Evolutionary conservation across 92 coral and sea anemone species (phyloP), one percentile per base, ranked within the genome.

Genomic region (Epizoanthus scotinus): DNA sequence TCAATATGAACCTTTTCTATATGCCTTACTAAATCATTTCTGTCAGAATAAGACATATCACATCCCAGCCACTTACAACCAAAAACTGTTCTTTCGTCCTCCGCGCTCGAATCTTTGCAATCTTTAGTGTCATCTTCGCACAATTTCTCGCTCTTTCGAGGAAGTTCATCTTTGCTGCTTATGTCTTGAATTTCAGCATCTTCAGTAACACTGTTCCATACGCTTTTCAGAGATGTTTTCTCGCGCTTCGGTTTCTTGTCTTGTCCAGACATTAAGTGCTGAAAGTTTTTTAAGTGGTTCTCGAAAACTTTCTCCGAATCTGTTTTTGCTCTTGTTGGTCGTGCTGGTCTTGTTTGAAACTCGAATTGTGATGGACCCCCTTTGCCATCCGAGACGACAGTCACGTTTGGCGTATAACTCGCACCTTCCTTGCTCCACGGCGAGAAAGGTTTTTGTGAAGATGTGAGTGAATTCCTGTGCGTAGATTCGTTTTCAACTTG

Each of bases 1-100:
- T 96, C 99, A 71, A 96, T 96, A 87, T 96, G 99, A 38, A 93
- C 99, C 77, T 96, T 96, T 63, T 96, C 99, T 24, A 96, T 93
- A 63, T 96, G 99, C 53, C 99, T 87, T 34, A 96, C 99, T 27
- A 96, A 71, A 82, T 96, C 99, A 28, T 96, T 97, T 78, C 92
- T 94, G 59, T 96, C 98, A 5, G 96, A 91, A 87, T 85, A 96
- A 31, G 90, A 72, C 1, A 85, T 86, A 31, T 94, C 99, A 61
- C 99, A 96, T 13, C 94, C 91, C 21, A 88, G 58, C 99, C 99
- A 96, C 34, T 89, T 84, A 74, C 99, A 96, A 63, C 87, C 63
- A 54, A 79, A 93, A 2, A 90, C 83, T 52, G 89, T 81, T 55
- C 70, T 78, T 58, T 91, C 91, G 62, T 83, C 94, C 21, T 79